phyloP scores from a whole-genome alignment of 2,888 invertebrate species.

The Brassicogethes aeneus region DNA sequence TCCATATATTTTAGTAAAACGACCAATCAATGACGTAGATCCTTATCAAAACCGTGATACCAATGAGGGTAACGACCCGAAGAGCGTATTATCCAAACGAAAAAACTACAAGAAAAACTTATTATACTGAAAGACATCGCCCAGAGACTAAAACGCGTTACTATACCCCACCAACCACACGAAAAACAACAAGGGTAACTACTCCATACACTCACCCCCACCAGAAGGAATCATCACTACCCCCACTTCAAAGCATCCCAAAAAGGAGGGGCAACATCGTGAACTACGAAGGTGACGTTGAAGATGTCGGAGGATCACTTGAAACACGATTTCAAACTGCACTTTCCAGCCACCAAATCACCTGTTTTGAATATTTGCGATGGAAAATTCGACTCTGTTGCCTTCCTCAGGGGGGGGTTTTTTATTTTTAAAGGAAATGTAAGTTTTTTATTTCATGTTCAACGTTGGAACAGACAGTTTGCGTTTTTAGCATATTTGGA shows the following conservation, averaged over 20 bases:
- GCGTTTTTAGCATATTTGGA: conserved; percentile 51
- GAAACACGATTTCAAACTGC: conserved; percentile 32
- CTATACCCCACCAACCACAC: not conserved
- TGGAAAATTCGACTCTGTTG: conserved; percentile 59
- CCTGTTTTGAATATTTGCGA: conserved; percentile 51
- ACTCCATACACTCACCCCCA: not conserved
- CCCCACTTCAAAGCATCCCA: not conserved
- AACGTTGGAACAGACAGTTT: not conserved
- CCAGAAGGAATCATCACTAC: not conserved
- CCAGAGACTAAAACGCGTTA: not conserved
- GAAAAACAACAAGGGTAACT: not conserved
- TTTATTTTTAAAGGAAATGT: conserved; percentile 52
- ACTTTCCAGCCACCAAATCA: conserved; percentile 24
- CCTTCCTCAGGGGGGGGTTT: conserved; percentile 50
- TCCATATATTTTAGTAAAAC: not conserved
- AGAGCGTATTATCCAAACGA: not conserved
- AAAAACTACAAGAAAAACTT: not conserved
- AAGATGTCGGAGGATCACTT: conserved; percentile 43
- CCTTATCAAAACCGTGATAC: not conserved
- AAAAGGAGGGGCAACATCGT: not conserved
- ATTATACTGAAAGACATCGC: not conserved
- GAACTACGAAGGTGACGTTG: conserved; percentile 40
- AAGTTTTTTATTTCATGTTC: conserved; percentile 15
- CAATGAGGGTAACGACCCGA: not conserved
- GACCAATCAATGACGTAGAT: not conserved